A percentile compares a stretch with the other conserved stretches of the same genome.
Evolutionary conservation across 2,888 invertebrate genomes (phyloP).

Genomic region (Drosophila kambysellisi): DNA sequence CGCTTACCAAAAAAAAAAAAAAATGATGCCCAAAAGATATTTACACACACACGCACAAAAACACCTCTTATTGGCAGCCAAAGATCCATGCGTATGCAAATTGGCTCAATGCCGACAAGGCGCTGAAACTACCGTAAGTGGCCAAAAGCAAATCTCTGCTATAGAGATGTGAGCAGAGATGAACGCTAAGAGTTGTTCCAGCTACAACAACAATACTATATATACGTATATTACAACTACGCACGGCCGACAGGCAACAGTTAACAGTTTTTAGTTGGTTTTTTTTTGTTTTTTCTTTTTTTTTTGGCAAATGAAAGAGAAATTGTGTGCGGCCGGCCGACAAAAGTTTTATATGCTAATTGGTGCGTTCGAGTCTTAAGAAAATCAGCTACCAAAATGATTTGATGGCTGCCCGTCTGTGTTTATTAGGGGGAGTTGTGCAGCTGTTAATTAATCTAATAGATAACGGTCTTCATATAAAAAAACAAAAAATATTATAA

Average conservation of each 20-base stretch:
- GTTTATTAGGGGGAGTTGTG: slow-evolving; percentile 22
- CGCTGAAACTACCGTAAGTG: slow-evolving; percentile 73
- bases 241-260: slow-evolving; percentile 51
- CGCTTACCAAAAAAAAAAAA: slow-evolving; percentile 36
- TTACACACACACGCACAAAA: slow-evolving; percentile 18
- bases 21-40: slow-evolving; percentile 38
- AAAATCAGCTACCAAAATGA: slow-evolving; percentile 18
- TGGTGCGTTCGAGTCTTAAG: slow-evolving; percentile 44
- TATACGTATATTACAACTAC: slow-evolving; percentile 28
- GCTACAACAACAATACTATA: slow-evolving; percentile 11
- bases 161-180: slow-evolving; percentile 64
- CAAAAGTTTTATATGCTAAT: slow-evolving; percentile 70
- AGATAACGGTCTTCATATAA: slow-evolving; percentile 20
- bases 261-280: slow-evolving; percentile 58
- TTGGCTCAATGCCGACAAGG: slow-evolving; percentile 59
- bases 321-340: slow-evolving; percentile 66
- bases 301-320: slow-evolving; percentile 78
- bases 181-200: slow-evolving; percentile 19
- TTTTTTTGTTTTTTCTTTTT: slow-evolving; percentile 51
- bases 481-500: background rate
- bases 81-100: slow-evolving; percentile 72
- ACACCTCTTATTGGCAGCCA: slow-evolving; percentile 6
- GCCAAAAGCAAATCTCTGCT: slow-evolving; percentile 70
- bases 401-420: slow-evolving; percentile 16
- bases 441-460: slow-evolving; percentile 5